These are phyloP conservation scores for Eira barbara DNA, from an alignment of 2,113 vertebrate species.

Conservation along the genomic window DNA sequence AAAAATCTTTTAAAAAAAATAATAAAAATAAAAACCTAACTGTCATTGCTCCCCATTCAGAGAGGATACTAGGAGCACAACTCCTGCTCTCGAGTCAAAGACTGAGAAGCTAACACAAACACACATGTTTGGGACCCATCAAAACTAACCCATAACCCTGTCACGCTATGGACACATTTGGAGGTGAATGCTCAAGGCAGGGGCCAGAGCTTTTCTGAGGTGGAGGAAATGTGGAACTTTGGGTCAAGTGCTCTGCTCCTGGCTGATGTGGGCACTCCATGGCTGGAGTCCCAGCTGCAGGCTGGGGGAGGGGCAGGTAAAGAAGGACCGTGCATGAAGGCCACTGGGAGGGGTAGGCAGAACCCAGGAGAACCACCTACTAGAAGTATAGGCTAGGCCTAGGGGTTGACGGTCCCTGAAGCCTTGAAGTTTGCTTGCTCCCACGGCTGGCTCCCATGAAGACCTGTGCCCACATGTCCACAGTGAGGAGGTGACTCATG, in stretches of 20 bases:
- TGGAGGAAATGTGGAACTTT: not conserved
- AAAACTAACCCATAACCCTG: not conserved
- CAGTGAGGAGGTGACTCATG: constrained; percentile 67
- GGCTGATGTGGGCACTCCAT: not conserved
- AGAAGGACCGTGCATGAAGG: not conserved
- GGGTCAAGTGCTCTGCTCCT: not conserved
- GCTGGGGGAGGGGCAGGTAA: not conserved
- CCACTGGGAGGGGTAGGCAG: not conserved
- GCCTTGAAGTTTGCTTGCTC: constrained; percentile 61
- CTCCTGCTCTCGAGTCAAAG: not conserved
- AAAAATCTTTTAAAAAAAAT: no score
- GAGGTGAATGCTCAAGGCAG: not conserved
- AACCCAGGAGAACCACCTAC: not conserved
- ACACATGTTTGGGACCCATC: not conserved
- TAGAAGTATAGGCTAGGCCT: not conserved
- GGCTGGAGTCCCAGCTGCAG: not conserved
- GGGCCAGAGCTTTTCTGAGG: not conserved
- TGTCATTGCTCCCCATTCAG: not conserved
- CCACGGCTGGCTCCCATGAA: constrained; percentile 45
- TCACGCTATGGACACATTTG: not conserved
- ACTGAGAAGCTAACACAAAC: not conserved
- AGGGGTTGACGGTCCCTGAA: constrained; percentile 16
- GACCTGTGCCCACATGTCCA: constrained; percentile 59
- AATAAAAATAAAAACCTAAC: not conserved
- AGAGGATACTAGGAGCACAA: not conserved